Evolutionary conservation across 2,797 vertebrate species (phyloP).

Genomic region (Trematomus bernacchii): DNA sequence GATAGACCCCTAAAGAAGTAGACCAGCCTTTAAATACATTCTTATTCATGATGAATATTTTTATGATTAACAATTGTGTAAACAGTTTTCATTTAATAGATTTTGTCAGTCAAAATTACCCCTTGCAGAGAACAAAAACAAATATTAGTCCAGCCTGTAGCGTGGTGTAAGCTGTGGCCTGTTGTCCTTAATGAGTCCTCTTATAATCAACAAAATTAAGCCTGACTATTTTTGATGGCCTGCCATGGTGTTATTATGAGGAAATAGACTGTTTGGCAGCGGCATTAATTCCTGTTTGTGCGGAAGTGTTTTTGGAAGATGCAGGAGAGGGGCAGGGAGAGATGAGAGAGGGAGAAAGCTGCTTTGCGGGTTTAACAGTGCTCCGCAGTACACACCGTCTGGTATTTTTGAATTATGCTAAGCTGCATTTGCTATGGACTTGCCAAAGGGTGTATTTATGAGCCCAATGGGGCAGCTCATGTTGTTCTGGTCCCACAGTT

Average conservation of each 20-base stretch:
- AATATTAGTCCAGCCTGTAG: constrained; percentile 10
- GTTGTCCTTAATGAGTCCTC: constrained; percentile 38
- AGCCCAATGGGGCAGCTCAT: constrained; percentile 53
- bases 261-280: constrained; percentile 40
- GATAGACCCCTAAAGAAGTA: neutral
- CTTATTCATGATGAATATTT: neutral
- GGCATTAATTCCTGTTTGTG: constrained; percentile 65
- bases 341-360: constrained; percentile 76
- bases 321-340: constrained; percentile 52
- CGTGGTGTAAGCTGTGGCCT: constrained; percentile 1
- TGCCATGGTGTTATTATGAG: constrained; percentile 49
- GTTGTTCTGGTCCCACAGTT: constrained; percentile 45
- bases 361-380: constrained; percentile 77
- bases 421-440: constrained; percentile 71
- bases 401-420: constrained; percentile 83
- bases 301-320: constrained; percentile 66
- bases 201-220: constrained; percentile 52
- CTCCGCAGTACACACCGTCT: constrained; percentile 70
- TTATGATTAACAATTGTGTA: neutral
- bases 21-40: neutral
- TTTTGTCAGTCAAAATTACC: neutral
- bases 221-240: constrained; percentile 24
- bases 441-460: constrained; percentile 74
- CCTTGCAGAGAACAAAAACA: constrained; percentile 14
- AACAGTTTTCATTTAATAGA: neutral